These are phyloP conservation scores for Isichthys henryi DNA, from an alignment of 2,113 vertebrate genomes.

Conservation along the genomic window DNA sequence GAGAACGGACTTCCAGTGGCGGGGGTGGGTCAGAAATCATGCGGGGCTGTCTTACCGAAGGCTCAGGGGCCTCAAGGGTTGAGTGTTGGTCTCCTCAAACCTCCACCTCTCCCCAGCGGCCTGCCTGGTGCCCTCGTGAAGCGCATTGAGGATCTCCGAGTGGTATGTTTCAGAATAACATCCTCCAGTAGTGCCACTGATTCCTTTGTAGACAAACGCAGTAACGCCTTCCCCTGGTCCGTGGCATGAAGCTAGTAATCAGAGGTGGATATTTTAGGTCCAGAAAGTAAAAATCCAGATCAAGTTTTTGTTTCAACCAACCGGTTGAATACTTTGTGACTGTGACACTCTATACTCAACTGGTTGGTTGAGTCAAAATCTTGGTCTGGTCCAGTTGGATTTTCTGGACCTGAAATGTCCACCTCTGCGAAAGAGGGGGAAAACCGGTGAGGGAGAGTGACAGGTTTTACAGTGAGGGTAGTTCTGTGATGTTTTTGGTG, in stretches of 20 bases:
- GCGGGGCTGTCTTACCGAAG: constrained; percentile 55
- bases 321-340: too few relatives aligned
- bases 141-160: constrained; percentile 74
- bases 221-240: too few relatives aligned
- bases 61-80: constrained; percentile 41
- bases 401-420: too few relatives aligned
- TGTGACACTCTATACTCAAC: too few relatives aligned
- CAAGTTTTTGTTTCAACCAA: too few relatives aligned
- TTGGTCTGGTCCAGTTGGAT: neutral
- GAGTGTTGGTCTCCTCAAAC: constrained; percentile 38
- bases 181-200: neutral
- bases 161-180: constrained; percentile 45
- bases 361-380: too few relatives aligned
- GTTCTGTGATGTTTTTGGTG: neutral
- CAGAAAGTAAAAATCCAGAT: neutral
- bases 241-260: neutral
- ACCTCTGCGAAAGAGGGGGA: too few relatives aligned
- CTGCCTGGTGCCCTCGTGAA: constrained; percentile 70
- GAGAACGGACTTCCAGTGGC: constrained; percentile 56
- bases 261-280: neutral
- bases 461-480: neutral
- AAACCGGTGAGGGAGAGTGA: too few relatives aligned
- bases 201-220: too few relatives aligned
- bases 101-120: constrained; percentile 63
- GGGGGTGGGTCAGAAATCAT: constrained; percentile 35